A percentile compares a stretch with the other conserved stretches of the same genome.
Conservation (phyloP, 2,888 invertebrate species). For the Lithophane leautieri region DNA sequence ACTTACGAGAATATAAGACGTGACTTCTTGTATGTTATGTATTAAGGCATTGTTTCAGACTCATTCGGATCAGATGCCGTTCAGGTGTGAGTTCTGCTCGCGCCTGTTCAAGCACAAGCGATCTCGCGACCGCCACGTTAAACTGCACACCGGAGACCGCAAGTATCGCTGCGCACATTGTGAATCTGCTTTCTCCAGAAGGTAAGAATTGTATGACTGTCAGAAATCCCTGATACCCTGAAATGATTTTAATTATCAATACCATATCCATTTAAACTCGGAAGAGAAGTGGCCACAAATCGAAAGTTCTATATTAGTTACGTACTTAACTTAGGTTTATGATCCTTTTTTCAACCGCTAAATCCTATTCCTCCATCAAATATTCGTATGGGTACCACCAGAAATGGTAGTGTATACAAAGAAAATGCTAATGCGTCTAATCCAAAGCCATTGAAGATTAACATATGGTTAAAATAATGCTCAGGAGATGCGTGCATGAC, state of each 20-base stretch:
- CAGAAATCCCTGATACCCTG: neutral
- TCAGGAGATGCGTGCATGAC: slow-evolving; percentile 82
- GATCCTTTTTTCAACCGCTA: neutral
- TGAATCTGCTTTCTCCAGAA: slow-evolving; percentile 97
- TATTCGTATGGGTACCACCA: slow-evolving; percentile 8
- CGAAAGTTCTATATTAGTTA: neutral
- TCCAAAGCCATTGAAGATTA: slow-evolving; percentile 75
- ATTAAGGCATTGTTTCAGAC: slow-evolving; percentile 92
- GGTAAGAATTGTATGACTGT: slow-evolving; percentile 87
- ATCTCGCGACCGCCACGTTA: slow-evolving; percentile 97
- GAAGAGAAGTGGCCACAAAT: neutral
- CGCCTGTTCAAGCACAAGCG: slow-evolving; percentile 98
- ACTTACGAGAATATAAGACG: neutral
- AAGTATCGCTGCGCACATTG: slow-evolving; percentile 97
- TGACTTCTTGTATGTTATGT: neutral
- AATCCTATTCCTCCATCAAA: slow-evolving; percentile 35
- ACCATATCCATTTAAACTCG: neutral
- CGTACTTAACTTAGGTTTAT: neutral
- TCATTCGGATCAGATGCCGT: slow-evolving; percentile 97
- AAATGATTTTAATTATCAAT: neutral
- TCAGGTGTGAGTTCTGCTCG: slow-evolving; percentile 97
- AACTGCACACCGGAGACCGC: slow-evolving; percentile 97
- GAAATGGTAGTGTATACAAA: slow-evolving; percentile 60
- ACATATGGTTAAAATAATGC: slow-evolving; percentile 73
- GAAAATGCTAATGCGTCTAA: slow-evolving; percentile 77